Evolutionary conservation across 2,888 invertebrate genomes (phyloP), one percentile per base, ranked within the genome.

Genomic region (Pachliopta kotzebuea): DNA sequence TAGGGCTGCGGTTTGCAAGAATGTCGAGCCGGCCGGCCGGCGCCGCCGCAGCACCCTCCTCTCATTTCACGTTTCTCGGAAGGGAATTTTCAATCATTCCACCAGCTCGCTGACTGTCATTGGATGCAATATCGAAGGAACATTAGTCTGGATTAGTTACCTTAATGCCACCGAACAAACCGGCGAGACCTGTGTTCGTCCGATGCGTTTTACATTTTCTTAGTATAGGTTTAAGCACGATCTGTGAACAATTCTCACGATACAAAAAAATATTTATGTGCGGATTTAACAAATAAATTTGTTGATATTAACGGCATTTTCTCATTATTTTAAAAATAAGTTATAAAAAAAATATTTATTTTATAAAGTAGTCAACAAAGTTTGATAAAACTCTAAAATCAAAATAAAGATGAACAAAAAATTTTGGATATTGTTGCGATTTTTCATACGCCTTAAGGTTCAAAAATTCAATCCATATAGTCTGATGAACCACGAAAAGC

Each of bases 21-120:
- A 90, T 90, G 88, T 76, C 68, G 77, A 74, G 79, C 73, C 75
- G 80, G 78, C 76, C 75, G 75, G 73, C 72, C 74, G 74, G 75
- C 71, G 74, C 72, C 71, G 67, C 68, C 53, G 50, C 68, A 67
- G 55, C 67, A 72, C 72, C 77, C 78, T 80, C 77, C 79, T 82
- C 81, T 80, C 81, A 82, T 85, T 85, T 84, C 86, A 85, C 81
- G 81, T 81, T 88, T 88, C 87, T 81, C 74, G 78, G 85, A 87
- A 86, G 80, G 77, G 79, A 81, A 86, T 85, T 85, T 83, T 84
- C 83, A 84, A 86, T 86, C 82, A 86, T 86, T 86, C 82, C 83
- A 83, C 77, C 74, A 76, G 76, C 74, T 72, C 74, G 77, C 76
- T 72, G 76, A 77, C 80, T 86, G 86, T 85, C 84, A 84, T 84